These are phyloP conservation scores for Phylloscopus trochilus DNA, from an alignment of 2,113 vertebrate genomes.

Conservation along the genomic window DNA sequence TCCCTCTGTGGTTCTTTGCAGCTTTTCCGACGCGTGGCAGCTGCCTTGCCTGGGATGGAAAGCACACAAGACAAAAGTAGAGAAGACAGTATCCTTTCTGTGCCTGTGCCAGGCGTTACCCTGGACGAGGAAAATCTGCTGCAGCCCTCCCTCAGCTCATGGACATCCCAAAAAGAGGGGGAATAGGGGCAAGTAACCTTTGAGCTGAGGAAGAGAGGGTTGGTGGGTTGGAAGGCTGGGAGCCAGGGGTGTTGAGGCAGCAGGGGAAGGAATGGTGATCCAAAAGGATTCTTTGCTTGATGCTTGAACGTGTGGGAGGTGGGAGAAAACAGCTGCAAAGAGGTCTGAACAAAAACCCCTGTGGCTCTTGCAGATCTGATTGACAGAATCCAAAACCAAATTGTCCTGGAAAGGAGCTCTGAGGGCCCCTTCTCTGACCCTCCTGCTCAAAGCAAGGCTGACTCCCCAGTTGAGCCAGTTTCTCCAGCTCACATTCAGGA, in stretches of 20 bases:
- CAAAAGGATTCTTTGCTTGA: background rate
- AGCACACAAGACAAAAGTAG: conserved; percentile 96
- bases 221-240: background rate
- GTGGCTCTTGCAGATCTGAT: background rate
- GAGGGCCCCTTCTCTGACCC: background rate
- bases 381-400: background rate
- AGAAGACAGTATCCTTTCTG: conserved; percentile 98
- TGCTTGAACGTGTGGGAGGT: background rate
- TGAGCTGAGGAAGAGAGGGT: background rate
- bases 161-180: background rate
- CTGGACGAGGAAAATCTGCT: background rate
- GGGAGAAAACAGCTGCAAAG: background rate
- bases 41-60: conserved; percentile 98
- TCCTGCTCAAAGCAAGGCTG: background rate
- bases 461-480: background rate
- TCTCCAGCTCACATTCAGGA: background rate
- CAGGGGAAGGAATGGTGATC: background rate
- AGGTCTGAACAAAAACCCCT: background rate
- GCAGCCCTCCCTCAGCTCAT: background rate
- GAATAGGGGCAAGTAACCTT: background rate
- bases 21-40: conserved; percentile 98
- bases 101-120: background rate
- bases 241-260: background rate
- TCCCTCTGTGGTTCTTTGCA: conserved; percentile 56
- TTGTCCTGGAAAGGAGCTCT: background rate